Percentiles rank a stretch among this genome's conserved stretches.
phyloP scores from a whole-genome alignment of 2,113 vertebrate species.

The Rhineura floridana region DNA sequence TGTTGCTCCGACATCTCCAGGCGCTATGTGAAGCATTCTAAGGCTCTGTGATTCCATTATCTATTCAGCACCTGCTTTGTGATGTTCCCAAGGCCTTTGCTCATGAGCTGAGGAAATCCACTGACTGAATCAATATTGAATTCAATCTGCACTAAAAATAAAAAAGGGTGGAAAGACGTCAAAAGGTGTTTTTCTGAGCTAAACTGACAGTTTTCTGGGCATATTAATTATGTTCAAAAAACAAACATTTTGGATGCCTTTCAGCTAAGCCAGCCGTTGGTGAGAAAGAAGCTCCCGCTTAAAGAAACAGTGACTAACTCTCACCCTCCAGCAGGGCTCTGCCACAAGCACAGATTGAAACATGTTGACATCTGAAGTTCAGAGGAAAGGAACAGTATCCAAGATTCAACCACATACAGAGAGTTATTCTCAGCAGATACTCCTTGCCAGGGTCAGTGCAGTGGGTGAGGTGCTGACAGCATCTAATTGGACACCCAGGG shows the following conservation, averaged over 20 bases:
- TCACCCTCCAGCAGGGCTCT: not conserved
- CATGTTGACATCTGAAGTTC: not conserved
- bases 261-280: constrained; percentile 14
- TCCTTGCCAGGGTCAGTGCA: not conserved
- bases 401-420: not conserved
- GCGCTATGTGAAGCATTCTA: accelerated
- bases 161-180: constrained; percentile 9
- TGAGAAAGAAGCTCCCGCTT: not conserved
- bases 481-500: not conserved
- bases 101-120: constrained; percentile 30
- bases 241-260: not conserved
- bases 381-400: not conserved
- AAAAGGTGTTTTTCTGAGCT: not conserved
- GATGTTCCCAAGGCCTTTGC: not conserved
- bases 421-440: not conserved
- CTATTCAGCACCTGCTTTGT: not conserved
- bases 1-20: constrained; percentile 42
- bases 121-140: not conserved
- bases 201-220: constrained; percentile 29
- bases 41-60: not conserved
- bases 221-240: constrained; percentile 1
- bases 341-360: not conserved
- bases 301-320: accelerated
- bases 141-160: constrained; percentile 14
- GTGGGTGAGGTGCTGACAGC: not conserved